Base-by-base conservation (phyloP, 1,140 invertebrate species). In the Chelonus insularis region DNA sequence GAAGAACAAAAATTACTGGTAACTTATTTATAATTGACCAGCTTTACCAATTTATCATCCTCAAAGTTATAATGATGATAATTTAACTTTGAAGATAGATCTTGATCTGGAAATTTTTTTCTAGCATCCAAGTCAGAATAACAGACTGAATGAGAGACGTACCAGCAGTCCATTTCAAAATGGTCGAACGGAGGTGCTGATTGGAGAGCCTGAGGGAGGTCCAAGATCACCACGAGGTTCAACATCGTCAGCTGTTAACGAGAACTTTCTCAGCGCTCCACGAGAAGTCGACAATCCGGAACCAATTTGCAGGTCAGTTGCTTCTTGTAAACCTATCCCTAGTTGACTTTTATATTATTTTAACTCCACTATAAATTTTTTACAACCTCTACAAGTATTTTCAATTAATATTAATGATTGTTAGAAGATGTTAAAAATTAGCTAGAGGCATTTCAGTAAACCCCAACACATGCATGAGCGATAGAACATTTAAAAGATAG, bases 171-270 rank as follows among this genome's bases (percentile, higher is more conserved):
- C 86, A 8, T 87, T 87, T 68, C 83, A 85, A 66, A 91, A 91
- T 86, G 89, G 89, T 25, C 81, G 88, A 54, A 89, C 87, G 51
- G 89, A 91, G 76, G 84, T 90, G 57, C 79, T 91, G 72, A 85
- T 90, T 67, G 87, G 88, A 7, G 85, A 78, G 63, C 63, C 75
- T 39, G 81, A 83, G 63, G 79, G 79, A 67, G 79, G 77, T 23
- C 78, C 79, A 66, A 77, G 80, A 63, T 82, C 80, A 66, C 80
- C 80, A 47, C 71, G 80, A 58, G 79, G 79, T 70, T 82, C 80
- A 59, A 82, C 80, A 29, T 81, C 78, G 48, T 82, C 74, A 51
- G 73, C 79, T 23, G 68, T 71, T 57, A 79, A 79, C 68, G 78
- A 81, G 67, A 67, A 75, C 58, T 68, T 74, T 45, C 67, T 80